These are phyloP conservation scores for Drosophila dunni DNA, from an alignment of 1,140 invertebrate species.

Conservation along the genomic window DNA sequence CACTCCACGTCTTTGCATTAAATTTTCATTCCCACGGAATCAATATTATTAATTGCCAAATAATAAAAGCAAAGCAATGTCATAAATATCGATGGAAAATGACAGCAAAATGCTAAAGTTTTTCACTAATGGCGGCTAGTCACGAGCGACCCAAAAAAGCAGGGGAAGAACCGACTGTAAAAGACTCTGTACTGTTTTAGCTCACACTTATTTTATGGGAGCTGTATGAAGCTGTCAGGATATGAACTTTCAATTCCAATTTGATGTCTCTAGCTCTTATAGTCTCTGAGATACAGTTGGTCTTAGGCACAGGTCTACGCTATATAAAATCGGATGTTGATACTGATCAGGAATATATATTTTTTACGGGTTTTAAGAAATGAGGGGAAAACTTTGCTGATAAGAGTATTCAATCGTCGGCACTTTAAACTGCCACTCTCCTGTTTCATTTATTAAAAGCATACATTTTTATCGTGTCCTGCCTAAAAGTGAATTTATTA, in stretches of 20 bases:
- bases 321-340: too few relatives aligned
- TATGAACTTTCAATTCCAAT: too few relatives aligned
- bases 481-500: conserved; percentile 56
- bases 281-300: too few relatives aligned
- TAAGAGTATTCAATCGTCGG: neutral
- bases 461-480: conserved; percentile 23
- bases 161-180: too few relatives aligned
- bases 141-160: conserved; percentile 43
- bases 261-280: too few relatives aligned
- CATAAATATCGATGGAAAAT: conserved; percentile 59
- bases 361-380: too few relatives aligned
- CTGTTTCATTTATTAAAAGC: conserved; percentile 32
- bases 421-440: neutral
- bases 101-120: conserved; percentile 31
- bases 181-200: too few relatives aligned
- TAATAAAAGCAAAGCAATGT: conserved; percentile 39
- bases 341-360: too few relatives aligned
- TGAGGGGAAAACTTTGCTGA: too few relatives aligned
- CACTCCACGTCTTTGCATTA: conserved; percentile 43
- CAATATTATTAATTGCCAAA: conserved; percentile 58
- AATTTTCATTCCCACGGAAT: conserved; percentile 53
- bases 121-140: conserved; percentile 51
- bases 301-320: too few relatives aligned
- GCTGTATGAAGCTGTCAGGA: too few relatives aligned
- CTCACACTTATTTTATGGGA: too few relatives aligned